Conservation (phyloP, 1,140 invertebrate species). For the Aphidius ervi region DNA sequence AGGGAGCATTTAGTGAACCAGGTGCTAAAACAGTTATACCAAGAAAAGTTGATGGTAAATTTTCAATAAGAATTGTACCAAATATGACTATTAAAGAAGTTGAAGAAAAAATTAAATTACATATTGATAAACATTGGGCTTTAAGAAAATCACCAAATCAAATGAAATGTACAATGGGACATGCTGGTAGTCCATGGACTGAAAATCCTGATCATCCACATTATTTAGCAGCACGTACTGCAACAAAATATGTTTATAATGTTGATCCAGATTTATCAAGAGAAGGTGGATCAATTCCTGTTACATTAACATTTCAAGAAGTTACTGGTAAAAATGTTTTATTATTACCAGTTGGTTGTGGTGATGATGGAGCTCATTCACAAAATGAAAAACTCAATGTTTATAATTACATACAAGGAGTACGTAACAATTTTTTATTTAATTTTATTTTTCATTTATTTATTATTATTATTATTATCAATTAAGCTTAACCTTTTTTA, state of each 20-base stretch:
- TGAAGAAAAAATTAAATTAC: slow-evolving; percentile 67
- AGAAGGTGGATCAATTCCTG: slow-evolving; percentile 94
- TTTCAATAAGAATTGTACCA: slow-evolving; percentile 92
- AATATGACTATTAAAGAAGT: slow-evolving; percentile 80
- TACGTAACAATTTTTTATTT: slow-evolving; percentile 52
- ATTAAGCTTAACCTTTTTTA: slow-evolving; percentile 11
- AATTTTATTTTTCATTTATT: background rate
- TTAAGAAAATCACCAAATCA: slow-evolving; percentile 79
- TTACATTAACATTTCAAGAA: slow-evolving; percentile 87
- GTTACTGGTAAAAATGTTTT: slow-evolving; percentile 90
- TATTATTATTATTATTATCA: slow-evolving; percentile 6
- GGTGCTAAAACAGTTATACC: slow-evolving; percentile 96
- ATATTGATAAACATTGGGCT: slow-evolving; percentile 68
- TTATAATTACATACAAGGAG: slow-evolving; percentile 90
- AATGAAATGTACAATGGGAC: slow-evolving; percentile 71
- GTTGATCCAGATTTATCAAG: slow-evolving; percentile 91
- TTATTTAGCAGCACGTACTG: slow-evolving; percentile 82
- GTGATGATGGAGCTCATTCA: slow-evolving; percentile 96
- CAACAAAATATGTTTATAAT: slow-evolving; percentile 85
- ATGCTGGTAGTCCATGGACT: slow-evolving; percentile 87
- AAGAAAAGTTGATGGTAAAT: slow-evolving; percentile 91
- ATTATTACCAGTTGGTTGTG: slow-evolving; percentile 84
- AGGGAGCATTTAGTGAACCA: slow-evolving; percentile 87
- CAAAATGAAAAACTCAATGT: slow-evolving; percentile 97
- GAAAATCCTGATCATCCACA: slow-evolving; percentile 89